These are phyloP conservation scores for Telmatochromis sp. DNA, from an alignment of 2,113 vertebrate genomes.

Conservation along the genomic window DNA sequence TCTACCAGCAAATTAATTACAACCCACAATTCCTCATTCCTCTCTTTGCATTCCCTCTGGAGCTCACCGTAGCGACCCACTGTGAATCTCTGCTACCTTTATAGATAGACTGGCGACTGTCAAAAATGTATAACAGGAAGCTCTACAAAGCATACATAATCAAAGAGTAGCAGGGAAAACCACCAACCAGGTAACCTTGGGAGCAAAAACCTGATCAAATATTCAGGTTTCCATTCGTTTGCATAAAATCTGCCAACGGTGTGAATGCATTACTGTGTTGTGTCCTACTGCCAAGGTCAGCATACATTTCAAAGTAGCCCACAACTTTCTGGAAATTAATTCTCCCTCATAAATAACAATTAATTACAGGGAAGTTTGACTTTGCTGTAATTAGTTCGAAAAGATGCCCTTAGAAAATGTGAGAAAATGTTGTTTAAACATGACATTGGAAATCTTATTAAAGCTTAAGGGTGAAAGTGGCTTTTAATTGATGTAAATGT, in stretches of 20 bases:
- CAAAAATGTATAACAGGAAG: background rate
- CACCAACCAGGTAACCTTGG: constrained; percentile 40
- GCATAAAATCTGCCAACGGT: constrained; percentile 64
- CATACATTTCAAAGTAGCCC: constrained; percentile 33
- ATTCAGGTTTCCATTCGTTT: constrained; percentile 52
- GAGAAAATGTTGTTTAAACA: constrained; percentile 37
- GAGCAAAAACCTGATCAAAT: constrained; percentile 42
- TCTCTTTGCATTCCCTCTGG: constrained; percentile 30
- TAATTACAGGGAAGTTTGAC: constrained; percentile 39
- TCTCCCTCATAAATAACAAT: constrained; percentile 60
- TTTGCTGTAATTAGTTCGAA: constrained; percentile 55
- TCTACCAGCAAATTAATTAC: constrained; percentile 74
- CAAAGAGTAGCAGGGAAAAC: background rate
- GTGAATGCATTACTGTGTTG: constrained; percentile 52
- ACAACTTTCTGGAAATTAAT: constrained; percentile 39
- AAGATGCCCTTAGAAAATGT: constrained; percentile 28
- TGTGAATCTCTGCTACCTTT: background rate
- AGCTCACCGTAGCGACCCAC: background rate
- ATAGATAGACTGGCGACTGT: background rate
- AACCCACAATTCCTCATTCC: constrained; percentile 45
- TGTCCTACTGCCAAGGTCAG: constrained; percentile 53
- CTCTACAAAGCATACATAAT: background rate
- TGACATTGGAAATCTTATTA: constrained; percentile 30
- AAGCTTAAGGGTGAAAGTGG: background rate
- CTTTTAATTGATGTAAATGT: constrained; percentile 28